A percentile compares a stretch with the other conserved stretches of the same genome.
These are phyloP conservation scores for Turdus rufiventris DNA, from an alignment of 2,113 vertebrate genomes.

Conservation along the genomic window DNA sequence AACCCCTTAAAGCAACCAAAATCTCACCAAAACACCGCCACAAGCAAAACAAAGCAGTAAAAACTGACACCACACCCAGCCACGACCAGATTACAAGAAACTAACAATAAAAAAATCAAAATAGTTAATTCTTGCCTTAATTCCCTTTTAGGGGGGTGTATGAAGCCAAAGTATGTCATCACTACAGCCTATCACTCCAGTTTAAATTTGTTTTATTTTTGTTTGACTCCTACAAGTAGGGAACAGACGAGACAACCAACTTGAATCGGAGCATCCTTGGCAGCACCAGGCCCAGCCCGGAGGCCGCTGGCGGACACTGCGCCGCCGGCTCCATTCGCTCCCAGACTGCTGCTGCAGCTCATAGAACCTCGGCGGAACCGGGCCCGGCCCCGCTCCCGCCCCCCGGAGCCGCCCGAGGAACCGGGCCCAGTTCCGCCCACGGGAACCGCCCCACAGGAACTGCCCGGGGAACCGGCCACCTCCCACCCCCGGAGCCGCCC, in stretches of 20 bases:
- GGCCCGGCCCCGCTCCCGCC: too few relatives aligned
- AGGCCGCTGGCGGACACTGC: background rate
- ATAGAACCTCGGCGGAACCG: too few relatives aligned
- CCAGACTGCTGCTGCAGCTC: accelerated
- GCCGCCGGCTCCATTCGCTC: background rate
- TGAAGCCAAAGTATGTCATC: background rate
- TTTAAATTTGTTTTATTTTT: background rate
- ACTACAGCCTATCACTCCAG: too few relatives aligned
- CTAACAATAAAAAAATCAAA: background rate
- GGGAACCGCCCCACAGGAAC: background rate
- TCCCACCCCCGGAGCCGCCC: background rate
- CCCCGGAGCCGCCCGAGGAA: background rate
- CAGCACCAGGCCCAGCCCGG: background rate
- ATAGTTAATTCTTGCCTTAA: background rate
- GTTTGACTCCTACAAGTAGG: background rate
- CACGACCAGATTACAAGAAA: background rate
- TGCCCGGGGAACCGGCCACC: too few relatives aligned
- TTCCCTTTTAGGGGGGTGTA: background rate
- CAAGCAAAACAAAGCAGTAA: background rate
- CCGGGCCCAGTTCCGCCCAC: background rate
- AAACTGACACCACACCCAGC: accelerated
- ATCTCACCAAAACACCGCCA: background rate
- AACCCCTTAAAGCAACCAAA: background rate
- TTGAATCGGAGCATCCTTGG: background rate
- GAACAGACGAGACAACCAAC: background rate